phyloP scores from a whole-genome alignment of 2,888 invertebrate genomes.

The Cabera pusaria region DNA sequence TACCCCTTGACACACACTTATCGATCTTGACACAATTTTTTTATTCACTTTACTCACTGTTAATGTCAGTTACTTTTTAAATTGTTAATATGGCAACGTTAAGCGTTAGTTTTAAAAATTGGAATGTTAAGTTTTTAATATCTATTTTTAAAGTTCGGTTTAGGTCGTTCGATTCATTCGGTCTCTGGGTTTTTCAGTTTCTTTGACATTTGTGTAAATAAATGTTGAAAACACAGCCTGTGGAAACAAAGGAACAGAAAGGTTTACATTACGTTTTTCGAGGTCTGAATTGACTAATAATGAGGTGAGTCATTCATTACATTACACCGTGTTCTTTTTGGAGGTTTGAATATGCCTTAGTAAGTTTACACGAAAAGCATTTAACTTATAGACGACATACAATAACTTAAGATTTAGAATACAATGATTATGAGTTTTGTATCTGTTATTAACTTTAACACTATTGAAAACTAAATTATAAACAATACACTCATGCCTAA shows the following conservation, averaged over 20 bases:
- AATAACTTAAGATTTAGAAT: too few species aligned
- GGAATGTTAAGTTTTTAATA: conserved; percentile 66
- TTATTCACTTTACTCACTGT: conserved; percentile 48
- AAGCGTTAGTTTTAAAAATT: conserved; percentile 62
- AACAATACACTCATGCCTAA: too few species aligned
- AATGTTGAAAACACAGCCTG: conserved; percentile 55
- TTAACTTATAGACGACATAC: too few species aligned
- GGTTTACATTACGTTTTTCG: conserved; percentile 52
- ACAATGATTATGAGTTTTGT: too few species aligned
- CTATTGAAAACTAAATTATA: too few species aligned
- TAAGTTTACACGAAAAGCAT: too few species aligned
- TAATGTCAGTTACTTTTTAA: conserved; percentile 34
- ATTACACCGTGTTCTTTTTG: conserved; percentile 18
- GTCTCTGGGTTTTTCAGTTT: conserved; percentile 57
- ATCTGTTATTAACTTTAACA: too few species aligned
- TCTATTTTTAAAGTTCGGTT: conserved; percentile 52
- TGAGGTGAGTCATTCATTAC: conserved; percentile 57
- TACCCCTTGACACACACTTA: conserved; percentile 79
- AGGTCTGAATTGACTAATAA: conserved; percentile 57
- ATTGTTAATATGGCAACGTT: conserved; percentile 76
- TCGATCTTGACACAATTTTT: conserved; percentile 76
- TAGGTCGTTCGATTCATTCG: conserved; percentile 51
- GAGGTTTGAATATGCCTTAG: conserved; percentile 19
- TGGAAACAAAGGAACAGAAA: conserved; percentile 54
- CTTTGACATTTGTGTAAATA: conserved; percentile 71